phyloP scores from a whole-genome alignment of 2,113 vertebrate genomes.

The Hydropotes inermis region DNA sequence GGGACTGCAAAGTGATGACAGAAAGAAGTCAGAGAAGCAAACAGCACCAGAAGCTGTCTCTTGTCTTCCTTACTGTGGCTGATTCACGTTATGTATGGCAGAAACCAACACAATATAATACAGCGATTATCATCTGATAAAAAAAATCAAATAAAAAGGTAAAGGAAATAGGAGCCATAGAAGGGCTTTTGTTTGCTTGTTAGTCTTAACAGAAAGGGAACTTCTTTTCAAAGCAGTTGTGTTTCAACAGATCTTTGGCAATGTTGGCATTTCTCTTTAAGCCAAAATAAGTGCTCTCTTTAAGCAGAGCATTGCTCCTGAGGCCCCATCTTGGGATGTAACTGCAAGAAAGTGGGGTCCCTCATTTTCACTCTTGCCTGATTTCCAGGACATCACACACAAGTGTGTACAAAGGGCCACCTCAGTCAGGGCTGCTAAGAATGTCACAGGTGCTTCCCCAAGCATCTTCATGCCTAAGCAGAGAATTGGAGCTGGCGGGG shows the following conservation, averaged over 20 bases:
- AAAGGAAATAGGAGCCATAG: background rate
- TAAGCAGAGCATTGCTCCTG: background rate
- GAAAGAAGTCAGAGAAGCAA: background rate
- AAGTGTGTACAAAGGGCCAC: background rate
- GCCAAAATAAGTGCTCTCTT: background rate
- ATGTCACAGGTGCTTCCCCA: too few species aligned
- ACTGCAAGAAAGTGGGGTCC: background rate
- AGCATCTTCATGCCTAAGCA: background rate
- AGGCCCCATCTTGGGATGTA: too few species aligned
- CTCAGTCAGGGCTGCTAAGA: background rate
- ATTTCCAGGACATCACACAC: background rate
- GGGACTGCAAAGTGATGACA: background rate
- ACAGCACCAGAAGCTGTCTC: rapidly evolving
- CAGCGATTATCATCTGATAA: rapidly evolving
- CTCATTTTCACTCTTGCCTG: background rate
- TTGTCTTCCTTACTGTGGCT: background rate
- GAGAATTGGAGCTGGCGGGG: background rate
- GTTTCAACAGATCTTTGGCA: background rate
- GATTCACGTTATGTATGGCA: background rate
- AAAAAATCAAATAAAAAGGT: background rate
- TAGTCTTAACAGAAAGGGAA: background rate
- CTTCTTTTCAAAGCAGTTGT: background rate
- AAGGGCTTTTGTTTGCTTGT: background rate
- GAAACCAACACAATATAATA: background rate
- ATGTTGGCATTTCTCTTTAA: background rate